Percentiles rank a stretch among this genome's conserved stretches.
phyloP scores from a whole-genome alignment of 1,140 invertebrate genomes.

The Drosophila murphyi region DNA sequence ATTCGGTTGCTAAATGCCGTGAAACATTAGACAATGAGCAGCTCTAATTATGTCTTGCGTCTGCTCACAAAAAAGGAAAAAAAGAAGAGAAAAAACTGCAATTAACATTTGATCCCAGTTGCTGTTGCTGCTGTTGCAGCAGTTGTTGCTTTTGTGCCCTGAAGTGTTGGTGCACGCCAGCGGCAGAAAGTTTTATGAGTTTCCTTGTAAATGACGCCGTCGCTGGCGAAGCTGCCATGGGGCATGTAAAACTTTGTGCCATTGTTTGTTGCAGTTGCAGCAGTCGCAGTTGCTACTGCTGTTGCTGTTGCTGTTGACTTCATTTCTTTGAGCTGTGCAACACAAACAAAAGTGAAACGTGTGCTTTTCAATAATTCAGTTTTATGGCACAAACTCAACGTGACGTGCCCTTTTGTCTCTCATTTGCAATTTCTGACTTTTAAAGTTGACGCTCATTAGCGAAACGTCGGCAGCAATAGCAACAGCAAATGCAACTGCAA shows the following conservation, averaged over 20 bases:
- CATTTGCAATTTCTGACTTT: constrained; percentile 39
- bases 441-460: constrained; percentile 56
- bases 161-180: constrained; percentile 70
- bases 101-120: constrained; percentile 75
- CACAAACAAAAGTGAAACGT: constrained; percentile 74
- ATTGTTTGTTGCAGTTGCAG: constrained; percentile 34
- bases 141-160: constrained; percentile 42
- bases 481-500: constrained; percentile 18
- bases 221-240: constrained; percentile 1
- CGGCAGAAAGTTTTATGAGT: constrained; percentile 70
- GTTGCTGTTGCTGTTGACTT: constrained; percentile 67
- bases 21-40: constrained; percentile 77
- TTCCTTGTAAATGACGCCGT: constrained; percentile 55
- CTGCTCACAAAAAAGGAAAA: constrained; percentile 23
- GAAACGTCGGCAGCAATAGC: constrained; percentile 16
- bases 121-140: constrained; percentile 25
- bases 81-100: constrained; percentile 54
- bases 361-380: constrained; percentile 72
- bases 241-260: constrained; percentile 42
- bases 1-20: constrained; percentile 75
- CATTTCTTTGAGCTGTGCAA: constrained; percentile 67
- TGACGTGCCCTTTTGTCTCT: constrained; percentile 39
- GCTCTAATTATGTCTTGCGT: constrained; percentile 75
- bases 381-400: constrained; percentile 65
- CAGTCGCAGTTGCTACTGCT: constrained; percentile 26